Evolutionary conservation across 2,113 vertebrate species (phyloP), one percentile per base, ranked within the genome.

Genomic region (Hyperoodon ampullatus): DNA sequence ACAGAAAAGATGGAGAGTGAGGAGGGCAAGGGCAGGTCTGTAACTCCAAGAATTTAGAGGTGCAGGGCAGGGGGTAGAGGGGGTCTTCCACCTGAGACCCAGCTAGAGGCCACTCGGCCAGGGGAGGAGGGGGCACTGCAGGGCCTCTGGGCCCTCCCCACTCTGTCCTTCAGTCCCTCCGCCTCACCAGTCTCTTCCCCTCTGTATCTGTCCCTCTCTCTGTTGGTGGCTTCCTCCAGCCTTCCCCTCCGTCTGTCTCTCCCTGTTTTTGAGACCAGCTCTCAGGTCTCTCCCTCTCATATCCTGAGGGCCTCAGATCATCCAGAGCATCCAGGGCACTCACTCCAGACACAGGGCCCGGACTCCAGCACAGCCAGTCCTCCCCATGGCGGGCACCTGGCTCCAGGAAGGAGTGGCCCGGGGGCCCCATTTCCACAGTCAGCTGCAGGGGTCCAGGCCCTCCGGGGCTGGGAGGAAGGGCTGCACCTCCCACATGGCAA

Each of bases 311-410:
- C 21, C 44, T 35, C 44, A 30, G 77, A 26, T 16, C 13, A 8
- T 2, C 58, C 44, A 2, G 61, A 24, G 23, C n/a, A 18, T 12
- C 81, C 2, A 3, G 1, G 21, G 30, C 63, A 30, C 61, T 83
- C 68, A 14, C 26, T 35, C 23, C 14, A 23, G 18, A 18, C 26
- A 15, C 26, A 13, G 28, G 50, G 24, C 60, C 42, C 3, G 0
- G 10, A 15, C 18, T 19, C 30, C 28, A 10, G 83, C 11, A 66
- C n/a, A 14, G 19, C 9, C 13, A 58, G 39, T 63, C 53, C 18
- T 92, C 39, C 1, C 7, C 28, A 3, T 0, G 28, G 28, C 0
- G 0, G 53, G 39, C 35, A 23, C 53, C 5, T 2, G 6, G 28
- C 66, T 50, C 71, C 58, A 21, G 28, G 4, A 0, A 84, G 39